Conservation (phyloP, 53 echinoderm and acorn worm genomes). For the Luidia sarsii region DNA sequence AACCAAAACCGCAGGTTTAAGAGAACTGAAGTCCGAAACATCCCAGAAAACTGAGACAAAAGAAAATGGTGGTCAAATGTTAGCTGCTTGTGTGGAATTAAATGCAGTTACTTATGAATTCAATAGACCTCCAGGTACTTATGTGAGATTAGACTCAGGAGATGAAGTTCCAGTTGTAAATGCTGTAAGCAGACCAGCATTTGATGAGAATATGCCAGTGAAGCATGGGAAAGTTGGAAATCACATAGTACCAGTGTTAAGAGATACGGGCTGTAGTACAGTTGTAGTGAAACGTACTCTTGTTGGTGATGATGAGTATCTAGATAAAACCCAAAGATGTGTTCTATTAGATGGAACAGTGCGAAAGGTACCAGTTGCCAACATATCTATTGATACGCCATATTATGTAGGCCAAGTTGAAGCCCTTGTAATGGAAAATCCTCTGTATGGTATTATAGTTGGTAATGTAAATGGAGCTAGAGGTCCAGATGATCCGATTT, state of each 20-base stretch:
- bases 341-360: slow-evolving; percentile 48
- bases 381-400: slow-evolving; percentile 14
- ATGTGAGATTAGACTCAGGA: no score
- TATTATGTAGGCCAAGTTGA: slow-evolving; percentile 20
- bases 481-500: slow-evolving; percentile 2
- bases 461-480: no score
- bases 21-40: neutral
- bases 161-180: no score
- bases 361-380: slow-evolving; percentile 16
- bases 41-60: neutral
- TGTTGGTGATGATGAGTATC: slow-evolving; percentile 1
- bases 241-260: neutral
- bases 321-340: slow-evolving; percentile 20
- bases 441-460: slow-evolving; percentile 30
- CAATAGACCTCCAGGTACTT: neutral
- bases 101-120: neutral
- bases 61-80: neutral
- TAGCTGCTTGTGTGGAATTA: slow-evolving; percentile 7
- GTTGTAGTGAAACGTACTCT: slow-evolving; percentile 16
- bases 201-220: slow-evolving; percentile 10
- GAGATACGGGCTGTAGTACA: slow-evolving; percentile 47
- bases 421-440: slow-evolving; percentile 23
- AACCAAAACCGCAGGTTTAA: neutral
- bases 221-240: neutral
- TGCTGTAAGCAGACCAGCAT: no score